Evolutionary conservation across 2,888 invertebrate genomes (phyloP).

Genomic region (Disparrhopalites patrizii): DNA sequence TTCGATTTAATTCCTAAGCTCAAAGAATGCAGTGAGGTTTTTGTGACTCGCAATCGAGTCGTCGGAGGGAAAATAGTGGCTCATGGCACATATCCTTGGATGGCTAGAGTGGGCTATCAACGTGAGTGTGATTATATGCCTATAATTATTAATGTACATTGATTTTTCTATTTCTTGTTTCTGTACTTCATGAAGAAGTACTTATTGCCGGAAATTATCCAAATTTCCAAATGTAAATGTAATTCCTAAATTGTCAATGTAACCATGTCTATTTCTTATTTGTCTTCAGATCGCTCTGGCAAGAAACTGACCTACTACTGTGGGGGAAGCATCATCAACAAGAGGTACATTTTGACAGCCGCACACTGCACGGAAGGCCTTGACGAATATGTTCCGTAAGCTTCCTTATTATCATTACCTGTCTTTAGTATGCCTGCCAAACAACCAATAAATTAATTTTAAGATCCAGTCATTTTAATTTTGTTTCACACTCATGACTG

Average conservation of each 20-base stretch:
- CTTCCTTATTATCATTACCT: neutral
- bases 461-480: no score
- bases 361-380: conserved; percentile 31
- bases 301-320: conserved; percentile 25
- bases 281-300: conserved; percentile 1
- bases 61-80: conserved; percentile 29
- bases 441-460: no score
- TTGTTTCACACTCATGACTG: no score
- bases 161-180: neutral
- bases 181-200: neutral
- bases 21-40: conserved; percentile 31
- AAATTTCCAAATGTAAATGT: conserved; percentile 1
- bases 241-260: neutral
- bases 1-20: conserved; percentile 30
- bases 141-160: neutral
- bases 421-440: no score
- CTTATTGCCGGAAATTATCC: neutral
- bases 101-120: conserved; percentile 38
- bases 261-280: neutral
- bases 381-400: conserved; percentile 20
- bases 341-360: conserved; percentile 29
- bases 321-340: conserved; percentile 34
- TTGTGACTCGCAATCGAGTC: conserved; percentile 6
- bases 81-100: conserved; percentile 40
- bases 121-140: conserved; percentile 19